Evolutionary conservation across 2,113 vertebrate species (phyloP).

Genomic region (Lasiurus borealis): DNA sequence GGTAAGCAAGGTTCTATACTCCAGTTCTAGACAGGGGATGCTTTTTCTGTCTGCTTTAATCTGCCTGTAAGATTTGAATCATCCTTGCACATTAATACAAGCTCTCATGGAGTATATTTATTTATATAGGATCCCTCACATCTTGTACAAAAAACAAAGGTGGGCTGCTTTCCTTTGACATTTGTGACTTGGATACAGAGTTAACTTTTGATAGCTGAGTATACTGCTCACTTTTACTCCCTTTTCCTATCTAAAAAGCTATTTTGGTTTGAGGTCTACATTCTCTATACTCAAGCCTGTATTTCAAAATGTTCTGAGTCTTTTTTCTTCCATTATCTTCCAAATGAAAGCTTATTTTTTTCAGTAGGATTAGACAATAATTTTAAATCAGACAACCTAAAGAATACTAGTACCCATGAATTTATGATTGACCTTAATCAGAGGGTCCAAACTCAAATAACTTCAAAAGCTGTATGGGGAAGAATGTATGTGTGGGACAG

Average conservation of each 20-base stretch:
- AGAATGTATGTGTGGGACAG: not conserved
- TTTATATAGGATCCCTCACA: not conserved
- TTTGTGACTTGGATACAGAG: conserved; percentile 9
- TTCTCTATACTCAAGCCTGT: not conserved
- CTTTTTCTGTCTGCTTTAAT: not conserved
- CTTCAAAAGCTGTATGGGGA: not conserved
- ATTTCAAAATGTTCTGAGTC: not conserved
- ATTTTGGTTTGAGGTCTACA: not conserved
- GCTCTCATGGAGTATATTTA: not conserved
- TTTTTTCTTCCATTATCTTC: not conserved
- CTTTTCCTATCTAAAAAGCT: not conserved
- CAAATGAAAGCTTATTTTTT: not conserved
- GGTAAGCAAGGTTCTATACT: not conserved
- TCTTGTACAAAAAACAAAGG: not conserved
- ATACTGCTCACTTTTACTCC: not conserved
- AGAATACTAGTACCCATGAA: not conserved
- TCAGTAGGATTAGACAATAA: not conserved
- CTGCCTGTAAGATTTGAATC: not conserved
- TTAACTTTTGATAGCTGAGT: not conserved
- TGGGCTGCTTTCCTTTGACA: not conserved
- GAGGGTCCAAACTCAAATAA: not conserved
- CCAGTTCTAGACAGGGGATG: not conserved
- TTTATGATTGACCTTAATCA: not conserved
- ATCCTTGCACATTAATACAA: not conserved
- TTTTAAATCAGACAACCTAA: not conserved